These are phyloP conservation scores for Invenusta paracnida DNA, from an alignment of 2,888 invertebrate species.

Conservation along the genomic window DNA sequence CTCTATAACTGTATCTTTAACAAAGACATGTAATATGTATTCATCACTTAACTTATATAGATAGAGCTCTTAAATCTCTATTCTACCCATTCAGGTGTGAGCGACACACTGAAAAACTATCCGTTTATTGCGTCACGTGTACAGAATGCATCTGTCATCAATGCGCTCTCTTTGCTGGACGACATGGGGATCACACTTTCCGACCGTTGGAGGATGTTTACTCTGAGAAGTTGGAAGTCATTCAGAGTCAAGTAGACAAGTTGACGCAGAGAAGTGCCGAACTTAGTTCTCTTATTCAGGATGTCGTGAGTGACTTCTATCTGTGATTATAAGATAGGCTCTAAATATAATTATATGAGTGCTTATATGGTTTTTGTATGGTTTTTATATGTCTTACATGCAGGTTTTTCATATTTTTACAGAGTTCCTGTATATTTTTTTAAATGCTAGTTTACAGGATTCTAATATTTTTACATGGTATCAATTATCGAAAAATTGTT, in stretches of 20 bases:
- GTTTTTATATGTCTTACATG: too few species aligned
- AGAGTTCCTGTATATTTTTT: too few species aligned
- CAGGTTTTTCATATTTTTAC: too few species aligned
- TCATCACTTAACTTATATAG: too few species aligned
- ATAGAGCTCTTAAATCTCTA: conserved; percentile 42
- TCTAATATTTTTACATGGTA: too few species aligned
- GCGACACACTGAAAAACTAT: conserved; percentile 80
- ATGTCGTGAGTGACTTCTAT: not conserved
- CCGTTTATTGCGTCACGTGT: conserved; percentile 86
- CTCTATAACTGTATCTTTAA: too few species aligned
- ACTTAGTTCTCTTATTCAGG: conserved; percentile 78
- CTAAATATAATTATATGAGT: not conserved
- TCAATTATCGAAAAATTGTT: too few species aligned
- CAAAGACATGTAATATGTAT: too few species aligned
- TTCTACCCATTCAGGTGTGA: conserved; percentile 74
- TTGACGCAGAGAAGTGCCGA: conserved; percentile 76
- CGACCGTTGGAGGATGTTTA: conserved; percentile 85
- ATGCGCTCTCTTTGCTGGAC: conserved; percentile 86
- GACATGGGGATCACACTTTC: conserved; percentile 82
- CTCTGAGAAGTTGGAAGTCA: conserved; percentile 77
- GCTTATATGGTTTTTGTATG: not conserved
- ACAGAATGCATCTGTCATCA: conserved; percentile 82
- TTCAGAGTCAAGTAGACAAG: conserved; percentile 77
- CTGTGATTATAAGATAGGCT: too few species aligned
- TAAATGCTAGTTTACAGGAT: too few species aligned